Base-by-base conservation (phyloP, 2,888 invertebrate species). In the Habrosyne pyritoides region DNA sequence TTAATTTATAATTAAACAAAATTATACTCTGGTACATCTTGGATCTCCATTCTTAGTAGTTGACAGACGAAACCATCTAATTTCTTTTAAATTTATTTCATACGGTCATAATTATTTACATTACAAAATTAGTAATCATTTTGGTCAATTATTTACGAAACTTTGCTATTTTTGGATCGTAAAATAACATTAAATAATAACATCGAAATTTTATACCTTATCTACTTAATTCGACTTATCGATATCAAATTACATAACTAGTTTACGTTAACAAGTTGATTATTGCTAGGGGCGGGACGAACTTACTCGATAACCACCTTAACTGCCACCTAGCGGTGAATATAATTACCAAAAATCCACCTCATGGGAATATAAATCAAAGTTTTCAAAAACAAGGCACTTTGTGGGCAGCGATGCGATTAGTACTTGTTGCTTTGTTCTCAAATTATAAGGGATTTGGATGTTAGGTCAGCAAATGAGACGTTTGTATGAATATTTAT, bases 251-350 rank as follows among this genome's bases (percentile, higher is more conserved):
- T 59, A 52, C 67, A 53, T 60, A 71, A 65, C 77, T 75, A 63
- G 58, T 60, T 62, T 56, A 54, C 60, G 64, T 67, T 83, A 87
- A 86, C 81, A 79, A 86, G 81, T 80, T 79, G 83, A 86, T 88
- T 84, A 87, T 81, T 77, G 84, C 75, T 69, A 71, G 72, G 77
- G 87, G 84, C 82, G 84, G 79, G 78, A 73, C 77, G 60, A 72
- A 67, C 70, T 75, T 72, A 80, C 77, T 82, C 85, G 77, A 81
- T 84, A 84, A 83, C 80, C 71, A 70, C 81, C 75, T 78, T 77
- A 77, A 75, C 66, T 69, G 67, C 71, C 70, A 73, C 69, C 70
- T 78, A 80, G 75, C 73, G 75, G 74, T 75, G 78, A 79, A 81
- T 75, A 78, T 79, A 83, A 86, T 86, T 84, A 81, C 75, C 73